Evolutionary conservation across 1,140 invertebrate genomes (phyloP), one percentile per base, ranked within the genome.

Genomic region (Trichonephila clavata): DNA sequence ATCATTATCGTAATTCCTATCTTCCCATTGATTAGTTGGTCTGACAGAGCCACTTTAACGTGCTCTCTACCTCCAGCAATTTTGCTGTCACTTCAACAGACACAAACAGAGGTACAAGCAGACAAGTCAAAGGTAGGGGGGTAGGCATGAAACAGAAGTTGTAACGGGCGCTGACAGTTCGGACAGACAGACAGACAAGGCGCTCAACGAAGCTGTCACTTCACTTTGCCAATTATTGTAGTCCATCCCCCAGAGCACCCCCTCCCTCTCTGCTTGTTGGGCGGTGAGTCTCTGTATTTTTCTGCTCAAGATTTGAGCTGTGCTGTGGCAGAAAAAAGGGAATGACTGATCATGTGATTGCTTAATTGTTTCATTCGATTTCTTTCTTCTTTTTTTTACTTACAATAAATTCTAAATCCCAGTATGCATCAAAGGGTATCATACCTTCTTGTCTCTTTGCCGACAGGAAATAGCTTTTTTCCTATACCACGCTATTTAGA

Each of bases 101-200:
- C 80, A 91, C 90, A 91, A 91, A 92, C 80, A 65, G 60, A 84
- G 32, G 90, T 92, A 92, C 27, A 43, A 71, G 80, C 90, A 84
- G 39, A 80, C 77, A 83, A 65, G 24, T 32, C n/a, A 84, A 50
- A 57, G 77, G 21, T 13, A 16, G 20, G 39, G 43, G 18, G 21
- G 27, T 39, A 20, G 21, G 65, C 90, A 92, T 92, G 90, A 92
- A 92, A 92, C 90, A 92, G 90, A 39, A 21, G 90, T 57, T 60
- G 90, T 92, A 92, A 92, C 91, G 83, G 91, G 91, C 91, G 91
- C 83, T 92, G 91, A 92, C 91, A 92, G 91, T 77, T 92, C 65
- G 59, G 91, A 92, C 91, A 92, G 91, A 92, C 91, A 60, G 81
- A 92, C 91, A 92, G 91, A 92, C 91, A 92, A 92, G 91, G 91